Conservation (phyloP, 2,888 invertebrate species). For the Synanthedon andrenaeformis region DNA sequence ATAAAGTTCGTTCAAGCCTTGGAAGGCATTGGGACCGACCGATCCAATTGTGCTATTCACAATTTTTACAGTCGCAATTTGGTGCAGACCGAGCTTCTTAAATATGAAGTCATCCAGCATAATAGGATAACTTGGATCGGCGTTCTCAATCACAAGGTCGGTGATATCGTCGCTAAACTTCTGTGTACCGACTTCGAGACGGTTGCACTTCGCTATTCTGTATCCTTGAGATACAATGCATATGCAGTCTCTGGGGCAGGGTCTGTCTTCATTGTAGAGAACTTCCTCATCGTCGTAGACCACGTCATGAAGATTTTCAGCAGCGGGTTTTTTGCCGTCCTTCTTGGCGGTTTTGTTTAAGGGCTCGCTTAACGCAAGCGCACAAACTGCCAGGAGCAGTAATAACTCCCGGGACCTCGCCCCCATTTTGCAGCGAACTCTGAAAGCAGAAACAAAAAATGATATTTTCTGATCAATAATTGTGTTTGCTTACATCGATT, state of each 20-base stretch:
- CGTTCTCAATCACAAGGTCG: slow-evolving; percentile 75
- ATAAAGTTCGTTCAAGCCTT: slow-evolving; percentile 74
- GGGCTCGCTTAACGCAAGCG: slow-evolving; percentile 46
- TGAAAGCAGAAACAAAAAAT: slow-evolving; percentile 34
- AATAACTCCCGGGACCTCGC: slow-evolving; percentile 61
- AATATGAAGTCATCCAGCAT: slow-evolving; percentile 73
- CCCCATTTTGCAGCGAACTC: slow-evolving; percentile 66
- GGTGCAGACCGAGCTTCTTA: slow-evolving; percentile 72
- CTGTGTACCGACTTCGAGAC: slow-evolving; percentile 75
- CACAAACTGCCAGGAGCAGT: slow-evolving; percentile 61
- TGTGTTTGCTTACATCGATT: slow-evolving; percentile 22
- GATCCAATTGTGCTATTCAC: slow-evolving; percentile 76
- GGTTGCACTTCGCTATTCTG: slow-evolving; percentile 75
- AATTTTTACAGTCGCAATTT: slow-evolving; percentile 76
- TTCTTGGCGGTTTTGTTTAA: slow-evolving; percentile 46
- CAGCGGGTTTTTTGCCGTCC: slow-evolving; percentile 31
- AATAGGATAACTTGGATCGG: slow-evolving; percentile 69
- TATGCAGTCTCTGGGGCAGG: slow-evolving; percentile 74
- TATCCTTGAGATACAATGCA: slow-evolving; percentile 73
- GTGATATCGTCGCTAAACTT: slow-evolving; percentile 76
- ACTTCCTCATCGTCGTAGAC: slow-evolving; percentile 63
- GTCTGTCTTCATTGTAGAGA: slow-evolving; percentile 57
- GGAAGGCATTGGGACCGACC: slow-evolving; percentile 78
- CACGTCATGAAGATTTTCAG: slow-evolving; percentile 48
- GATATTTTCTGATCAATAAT: slow-evolving; percentile 8